Percentiles rank a stretch among this genome's conserved stretches.
Evolutionary conservation across 2,797 vertebrate genomes (phyloP).

Genomic region (Hyperoplus lanceolatus): DNA sequence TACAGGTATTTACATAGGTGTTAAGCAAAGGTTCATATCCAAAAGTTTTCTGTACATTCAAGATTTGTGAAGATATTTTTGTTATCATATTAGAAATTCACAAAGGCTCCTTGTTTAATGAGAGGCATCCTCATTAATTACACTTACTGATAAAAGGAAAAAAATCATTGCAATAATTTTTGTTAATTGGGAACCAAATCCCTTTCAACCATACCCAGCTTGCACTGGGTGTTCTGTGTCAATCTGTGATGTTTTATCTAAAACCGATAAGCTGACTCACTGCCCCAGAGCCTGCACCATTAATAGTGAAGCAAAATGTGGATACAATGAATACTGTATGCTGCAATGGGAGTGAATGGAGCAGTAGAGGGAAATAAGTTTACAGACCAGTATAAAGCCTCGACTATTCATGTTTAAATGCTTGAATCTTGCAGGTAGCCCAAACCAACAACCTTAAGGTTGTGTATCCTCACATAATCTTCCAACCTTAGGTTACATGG

Average conservation of each 20-base stretch:
- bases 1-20: not conserved
- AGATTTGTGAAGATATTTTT: not conserved
- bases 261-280: conserved; percentile 49
- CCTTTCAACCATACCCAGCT: not conserved
- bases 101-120: not conserved
- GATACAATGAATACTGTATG: conserved; percentile 60
- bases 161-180: not conserved
- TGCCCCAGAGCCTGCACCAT: conserved; percentile 42
- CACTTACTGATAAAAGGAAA: not conserved
- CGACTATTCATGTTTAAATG: not conserved
- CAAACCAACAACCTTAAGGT: not conserved
- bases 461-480: not conserved
- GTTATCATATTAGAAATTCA: too few relatives aligned
- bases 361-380: not conserved
- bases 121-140: not conserved
- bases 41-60: not conserved
- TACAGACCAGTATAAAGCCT: not conserved
- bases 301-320: conserved; percentile 62
- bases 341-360: conserved; percentile 49
- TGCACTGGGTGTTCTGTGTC: conserved; percentile 34
- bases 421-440: conserved; percentile 2
- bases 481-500: not conserved
- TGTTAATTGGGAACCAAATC: conserved; percentile 23
- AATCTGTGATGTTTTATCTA: conserved; percentile 47
- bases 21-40: not conserved